Percentiles rank a stretch among this genome's conserved stretches.
Conservation (phyloP, 2,888 invertebrate genomes). For the Sialis fuliginosa region DNA sequence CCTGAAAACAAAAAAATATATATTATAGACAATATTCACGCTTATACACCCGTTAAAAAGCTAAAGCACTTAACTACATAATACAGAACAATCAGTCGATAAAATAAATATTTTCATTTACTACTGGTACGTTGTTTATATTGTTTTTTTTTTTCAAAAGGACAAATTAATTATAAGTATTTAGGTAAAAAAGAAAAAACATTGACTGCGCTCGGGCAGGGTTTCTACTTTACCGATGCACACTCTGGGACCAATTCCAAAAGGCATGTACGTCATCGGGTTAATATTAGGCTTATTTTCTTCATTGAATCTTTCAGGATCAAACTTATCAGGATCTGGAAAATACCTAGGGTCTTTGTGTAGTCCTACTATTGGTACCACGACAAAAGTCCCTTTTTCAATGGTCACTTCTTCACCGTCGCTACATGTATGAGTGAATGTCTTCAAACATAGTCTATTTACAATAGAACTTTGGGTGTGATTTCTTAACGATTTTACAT, state of each 20-base stretch:
- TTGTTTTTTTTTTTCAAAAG: too few relatives aligned
- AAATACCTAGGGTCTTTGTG: conserved; percentile 26
- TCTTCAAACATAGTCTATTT: conserved; percentile 31
- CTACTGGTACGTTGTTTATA: too few relatives aligned
- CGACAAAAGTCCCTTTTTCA: conserved; percentile 17
- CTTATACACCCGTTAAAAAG: not conserved
- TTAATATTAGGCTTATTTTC: conserved; percentile 24
- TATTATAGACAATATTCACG: not conserved
- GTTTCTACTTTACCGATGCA: conserved; percentile 26
- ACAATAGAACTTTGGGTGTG: conserved; percentile 27
- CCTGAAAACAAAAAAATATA: conserved; percentile 6
- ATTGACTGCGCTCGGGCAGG: too few relatives aligned
- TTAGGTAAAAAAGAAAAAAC: too few relatives aligned
- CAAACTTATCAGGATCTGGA: conserved; percentile 25
- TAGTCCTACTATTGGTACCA: conserved; percentile 21
- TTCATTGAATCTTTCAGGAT: conserved; percentile 26
- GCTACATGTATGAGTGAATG: conserved; percentile 26
- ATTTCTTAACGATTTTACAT: conserved; percentile 24
- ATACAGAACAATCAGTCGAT: too few relatives aligned
- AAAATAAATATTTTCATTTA: too few relatives aligned
- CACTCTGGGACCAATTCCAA: conserved; percentile 32
- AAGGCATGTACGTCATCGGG: conserved; percentile 31
- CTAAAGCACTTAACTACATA: too few relatives aligned
- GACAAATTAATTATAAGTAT: too few relatives aligned
- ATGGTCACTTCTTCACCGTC: conserved; percentile 14